Percentiles rank a stretch among this genome's conserved stretches.
Evolutionary conservation across 2,888 invertebrate genomes (phyloP).

Genomic region (Tiliacea aurago): DNA sequence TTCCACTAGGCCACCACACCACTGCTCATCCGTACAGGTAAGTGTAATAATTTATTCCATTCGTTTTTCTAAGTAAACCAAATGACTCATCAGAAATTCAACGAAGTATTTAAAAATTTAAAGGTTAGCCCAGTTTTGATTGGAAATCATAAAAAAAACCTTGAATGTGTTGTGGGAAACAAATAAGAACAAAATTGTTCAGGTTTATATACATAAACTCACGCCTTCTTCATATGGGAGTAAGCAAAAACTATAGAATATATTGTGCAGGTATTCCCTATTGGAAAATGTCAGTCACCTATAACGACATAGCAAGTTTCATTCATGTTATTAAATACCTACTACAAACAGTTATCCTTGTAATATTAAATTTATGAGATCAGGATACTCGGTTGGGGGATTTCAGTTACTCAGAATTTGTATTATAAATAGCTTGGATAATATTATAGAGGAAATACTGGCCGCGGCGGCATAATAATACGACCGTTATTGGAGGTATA

Average conservation of each 20-base stretch:
- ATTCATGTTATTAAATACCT: constrained; percentile 2
- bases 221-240: no score
- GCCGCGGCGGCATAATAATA: not conserved
- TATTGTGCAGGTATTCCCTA: not conserved
- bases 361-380: constrained; percentile 7
- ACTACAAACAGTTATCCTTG: constrained; percentile 8
- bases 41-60: not conserved
- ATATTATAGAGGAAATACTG: constrained; percentile 16
- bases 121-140: not conserved
- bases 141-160: not conserved
- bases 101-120: not conserved
- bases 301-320: not conserved
- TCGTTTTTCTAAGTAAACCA: constrained; percentile 1
- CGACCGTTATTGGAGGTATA: not conserved
- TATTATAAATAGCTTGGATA: constrained; percentile 13
- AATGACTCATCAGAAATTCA: constrained; percentile 3
- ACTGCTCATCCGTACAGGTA: not conserved
- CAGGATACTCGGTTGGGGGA: not conserved
- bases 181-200: not conserved
- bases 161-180: not conserved
- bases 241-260: no score
- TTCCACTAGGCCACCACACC: no score
- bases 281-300: not conserved
- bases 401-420: not conserved
- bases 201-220: no score